phyloP scores from a whole-genome alignment of 64 coral and sea anemone species.

The Montipora cactus region DNA sequence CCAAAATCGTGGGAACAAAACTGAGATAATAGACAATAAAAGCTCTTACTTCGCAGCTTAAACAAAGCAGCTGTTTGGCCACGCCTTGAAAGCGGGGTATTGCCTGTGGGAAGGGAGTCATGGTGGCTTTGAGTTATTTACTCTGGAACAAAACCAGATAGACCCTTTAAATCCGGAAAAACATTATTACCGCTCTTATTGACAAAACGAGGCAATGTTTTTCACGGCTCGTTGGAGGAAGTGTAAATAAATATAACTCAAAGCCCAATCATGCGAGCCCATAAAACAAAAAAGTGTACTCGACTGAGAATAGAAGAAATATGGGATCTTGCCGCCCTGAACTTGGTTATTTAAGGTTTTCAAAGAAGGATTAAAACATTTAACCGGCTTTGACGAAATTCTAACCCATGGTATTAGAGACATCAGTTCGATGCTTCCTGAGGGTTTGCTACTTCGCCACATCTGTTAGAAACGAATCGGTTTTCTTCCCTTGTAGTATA shows the following conservation, averaged over 20 bases:
- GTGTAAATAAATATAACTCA: not conserved
- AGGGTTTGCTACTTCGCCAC: no score
- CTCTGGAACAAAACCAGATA: constrained; percentile 13
- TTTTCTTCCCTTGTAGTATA: no score
- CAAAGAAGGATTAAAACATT: no score
- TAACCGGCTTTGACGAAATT: no score
- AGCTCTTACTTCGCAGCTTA: not conserved
- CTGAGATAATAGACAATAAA: constrained; percentile 18
- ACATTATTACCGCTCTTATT: not conserved
- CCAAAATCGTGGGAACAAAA: constrained; percentile 4
- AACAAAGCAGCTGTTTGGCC: constrained; percentile 1
- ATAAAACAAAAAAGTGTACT: not conserved
- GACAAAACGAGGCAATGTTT: constrained; percentile 28
- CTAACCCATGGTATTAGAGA: no score
- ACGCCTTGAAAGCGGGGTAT: not conserved
- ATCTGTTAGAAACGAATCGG: no score
- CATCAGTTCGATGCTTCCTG: no score
- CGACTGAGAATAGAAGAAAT: not conserved
- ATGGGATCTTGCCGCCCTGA: no score
- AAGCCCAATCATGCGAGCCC: not conserved
- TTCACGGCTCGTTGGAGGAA: not conserved
- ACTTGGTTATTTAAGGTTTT: no score
- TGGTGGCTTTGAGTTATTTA: not conserved
- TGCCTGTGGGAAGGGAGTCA: not conserved
- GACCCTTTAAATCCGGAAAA: constrained; percentile 15